Evolutionary conservation across 2,113 vertebrate genomes (phyloP), one percentile per base, ranked within the genome.

Genomic region (Tilapia sparmanii): DNA sequence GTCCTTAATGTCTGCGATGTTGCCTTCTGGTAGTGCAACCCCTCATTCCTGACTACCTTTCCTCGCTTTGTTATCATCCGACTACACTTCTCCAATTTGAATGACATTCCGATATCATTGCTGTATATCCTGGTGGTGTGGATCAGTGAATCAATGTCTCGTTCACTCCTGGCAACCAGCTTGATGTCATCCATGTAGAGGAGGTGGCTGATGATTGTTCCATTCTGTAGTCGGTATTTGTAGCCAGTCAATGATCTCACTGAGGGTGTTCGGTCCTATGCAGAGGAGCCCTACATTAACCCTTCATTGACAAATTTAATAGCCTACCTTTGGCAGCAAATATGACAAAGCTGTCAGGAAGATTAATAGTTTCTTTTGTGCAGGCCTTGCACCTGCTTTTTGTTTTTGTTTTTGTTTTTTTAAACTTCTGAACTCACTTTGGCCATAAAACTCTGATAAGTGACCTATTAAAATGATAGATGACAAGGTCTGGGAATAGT

Each of bases 91-190:
- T 66, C 61, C 1, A 63, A 2, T 63, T 2, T 1, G 0, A 35
- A 63, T 0, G 18, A 63, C 6, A 61, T 15, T 2, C 24, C 2
- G 1, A 26, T 18, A 1, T 61, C 59, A 7, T n/a, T 35, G 31
- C 31, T n/a, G 59, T 63, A 12, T 4, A 12, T 35, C 10, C 59
- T 63, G 59, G 10, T 2, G 18, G 10, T n/a, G 31, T n/a, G 31
- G 61, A 35, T 7, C 18, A 35, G 61, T 66, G 31, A 0, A 66
- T 35, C 10, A 0, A n/a, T 66, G 61, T 66, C 61, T 35, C 59
- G 18, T 63, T 66, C 59, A 35, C 59, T 63, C 59, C 31, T 35
- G 18, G 61, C 31, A 35, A 35, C 1, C 31, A 66, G 61, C 61
- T 66, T 66, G 61, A 63, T 63, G 59, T 33, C 59, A 63, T 63